A percentile compares a stretch with the other conserved stretches of the same genome.
These are phyloP conservation scores for Takifugu rubripes DNA, from an alignment of 2,797 vertebrate genomes.

Conservation along the genomic window DNA sequence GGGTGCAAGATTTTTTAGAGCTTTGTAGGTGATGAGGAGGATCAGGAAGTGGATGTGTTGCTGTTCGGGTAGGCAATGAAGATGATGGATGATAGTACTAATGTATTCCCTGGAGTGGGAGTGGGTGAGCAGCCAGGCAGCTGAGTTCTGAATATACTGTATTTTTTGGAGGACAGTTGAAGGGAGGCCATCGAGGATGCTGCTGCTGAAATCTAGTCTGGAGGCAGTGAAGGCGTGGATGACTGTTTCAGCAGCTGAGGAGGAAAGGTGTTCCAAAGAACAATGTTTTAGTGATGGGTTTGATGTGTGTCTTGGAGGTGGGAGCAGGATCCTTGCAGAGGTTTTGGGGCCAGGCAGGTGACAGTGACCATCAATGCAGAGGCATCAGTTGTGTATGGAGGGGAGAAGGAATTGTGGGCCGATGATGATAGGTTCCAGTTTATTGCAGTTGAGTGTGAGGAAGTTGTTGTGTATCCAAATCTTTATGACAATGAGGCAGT, in stretches of 20 bases:
- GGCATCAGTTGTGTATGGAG: not conserved
- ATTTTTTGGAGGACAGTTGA: not conserved
- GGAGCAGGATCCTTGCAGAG: not conserved
- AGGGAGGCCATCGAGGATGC: not conserved
- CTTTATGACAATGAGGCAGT: no score
- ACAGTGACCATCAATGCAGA: not conserved
- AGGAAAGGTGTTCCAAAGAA: not conserved
- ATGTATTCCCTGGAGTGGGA: not conserved
- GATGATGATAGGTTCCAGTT: not conserved
- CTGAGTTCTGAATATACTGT: not conserved
- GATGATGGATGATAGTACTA: not conserved
- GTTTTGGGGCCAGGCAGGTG: not conserved
- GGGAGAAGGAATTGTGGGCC: not conserved
- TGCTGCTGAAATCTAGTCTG: not conserved
- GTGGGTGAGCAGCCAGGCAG: not conserved
- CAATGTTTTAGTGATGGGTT: not conserved
- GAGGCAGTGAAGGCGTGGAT: not conserved
- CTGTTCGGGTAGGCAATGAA: not conserved
- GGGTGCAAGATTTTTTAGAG: not conserved
- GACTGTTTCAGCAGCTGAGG: not conserved
- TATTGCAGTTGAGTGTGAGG: not conserved
- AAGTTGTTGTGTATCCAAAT: no score
- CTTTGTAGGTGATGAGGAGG: not conserved
- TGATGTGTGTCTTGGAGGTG: not conserved
- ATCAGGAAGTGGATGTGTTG: not conserved